Evolutionary conservation across 2,888 invertebrate species (phyloP).

Genomic region (Campoplex capitator): DNA sequence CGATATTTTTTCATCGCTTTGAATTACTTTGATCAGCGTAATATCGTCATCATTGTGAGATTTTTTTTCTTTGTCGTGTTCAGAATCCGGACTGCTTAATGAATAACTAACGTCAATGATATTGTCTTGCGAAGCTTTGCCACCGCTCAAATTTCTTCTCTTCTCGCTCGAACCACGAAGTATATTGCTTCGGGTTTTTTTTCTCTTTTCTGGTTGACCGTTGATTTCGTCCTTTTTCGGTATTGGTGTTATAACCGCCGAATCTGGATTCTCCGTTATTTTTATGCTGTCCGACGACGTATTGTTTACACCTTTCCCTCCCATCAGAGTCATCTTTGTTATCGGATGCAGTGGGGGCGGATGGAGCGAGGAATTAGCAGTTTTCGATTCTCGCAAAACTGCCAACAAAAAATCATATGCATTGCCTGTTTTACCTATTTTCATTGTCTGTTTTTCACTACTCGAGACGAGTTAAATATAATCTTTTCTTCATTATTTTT

Average conservation of each 20-base stretch:
- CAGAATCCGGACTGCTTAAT: constrained; percentile 80
- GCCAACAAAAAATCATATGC: constrained; percentile 46
- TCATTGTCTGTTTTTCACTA: background rate
- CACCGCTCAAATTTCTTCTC: constrained; percentile 78
- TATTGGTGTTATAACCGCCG: constrained; percentile 83
- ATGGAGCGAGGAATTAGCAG: constrained; percentile 80
- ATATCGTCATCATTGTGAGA: constrained; percentile 83
- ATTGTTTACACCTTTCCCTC: constrained; percentile 77
- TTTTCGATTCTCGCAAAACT: constrained; percentile 83
- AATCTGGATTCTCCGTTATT: constrained; percentile 83
- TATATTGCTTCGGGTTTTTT: constrained; percentile 82
- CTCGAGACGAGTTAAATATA: background rate
- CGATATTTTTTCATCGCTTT: constrained; percentile 78
- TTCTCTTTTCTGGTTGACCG: constrained; percentile 77
- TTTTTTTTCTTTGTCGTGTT: constrained; percentile 82
- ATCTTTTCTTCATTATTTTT: too few species aligned
- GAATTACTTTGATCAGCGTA: constrained; percentile 83
- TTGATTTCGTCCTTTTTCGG: constrained; percentile 81
- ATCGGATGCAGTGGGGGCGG: constrained; percentile 84
- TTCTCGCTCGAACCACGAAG: constrained; percentile 80
- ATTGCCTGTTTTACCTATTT: background rate
- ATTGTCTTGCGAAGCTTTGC: constrained; percentile 79
- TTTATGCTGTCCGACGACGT: constrained; percentile 80
- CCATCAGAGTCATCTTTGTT: constrained; percentile 81
- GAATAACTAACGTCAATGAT: constrained; percentile 78